phyloP scores from a whole-genome alignment of 2,888 invertebrate genomes.

The Dione juno region DNA sequence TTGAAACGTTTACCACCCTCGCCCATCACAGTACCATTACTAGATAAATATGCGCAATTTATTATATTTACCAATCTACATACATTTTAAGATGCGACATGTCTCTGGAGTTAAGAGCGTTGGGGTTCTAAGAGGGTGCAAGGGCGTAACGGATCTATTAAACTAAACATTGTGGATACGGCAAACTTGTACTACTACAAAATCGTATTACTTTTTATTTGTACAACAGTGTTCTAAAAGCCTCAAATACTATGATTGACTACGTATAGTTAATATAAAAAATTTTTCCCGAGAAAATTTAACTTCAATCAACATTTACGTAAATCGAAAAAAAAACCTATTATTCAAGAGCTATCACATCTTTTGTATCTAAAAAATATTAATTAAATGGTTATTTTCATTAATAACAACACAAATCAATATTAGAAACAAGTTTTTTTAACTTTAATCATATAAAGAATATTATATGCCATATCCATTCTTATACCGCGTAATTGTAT shows the following conservation, averaged over 20 bases:
- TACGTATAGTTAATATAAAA: too few species aligned
- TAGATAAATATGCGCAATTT: slow-evolving; percentile 81
- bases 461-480: slow-evolving; percentile 8
- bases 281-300: too few species aligned
- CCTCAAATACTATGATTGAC: too few species aligned
- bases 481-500: background rate
- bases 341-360: too few species aligned
- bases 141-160: slow-evolving; percentile 48
- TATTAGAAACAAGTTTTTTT: background rate
- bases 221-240: too few species aligned
- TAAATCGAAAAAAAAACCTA: too few species aligned
- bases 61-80: slow-evolving; percentile 83
- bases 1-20: slow-evolving; percentile 53
- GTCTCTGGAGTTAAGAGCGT: slow-evolving; percentile 70
- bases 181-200: background rate
- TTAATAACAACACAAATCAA: background rate
- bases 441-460: background rate
- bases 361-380: too few species aligned
- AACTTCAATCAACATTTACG: too few species aligned
- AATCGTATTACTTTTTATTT: too few species aligned
- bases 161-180: slow-evolving; percentile 39
- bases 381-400: too few species aligned
- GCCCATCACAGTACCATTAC: slow-evolving; percentile 72
- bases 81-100: slow-evolving; percentile 73
- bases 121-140: slow-evolving; percentile 59